Evolutionary conservation across 2,888 invertebrate species (phyloP).

Genomic region (Sphecodes monilicornis): DNA sequence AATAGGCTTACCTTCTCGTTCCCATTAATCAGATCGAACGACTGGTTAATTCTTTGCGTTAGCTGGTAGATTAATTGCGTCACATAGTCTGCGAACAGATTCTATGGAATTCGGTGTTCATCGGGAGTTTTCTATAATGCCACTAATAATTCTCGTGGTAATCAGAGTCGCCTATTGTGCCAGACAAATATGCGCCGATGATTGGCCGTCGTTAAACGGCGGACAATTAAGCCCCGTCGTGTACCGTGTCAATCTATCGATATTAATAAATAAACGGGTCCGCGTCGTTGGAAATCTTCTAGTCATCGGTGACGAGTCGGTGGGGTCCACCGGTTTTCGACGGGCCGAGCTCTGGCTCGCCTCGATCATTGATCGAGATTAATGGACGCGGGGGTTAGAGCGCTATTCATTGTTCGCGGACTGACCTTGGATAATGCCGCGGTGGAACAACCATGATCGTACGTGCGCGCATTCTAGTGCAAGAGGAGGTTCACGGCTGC

Average conservation of each 20-base stretch:
- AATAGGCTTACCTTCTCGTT: too few relatives aligned
- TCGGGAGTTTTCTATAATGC: background rate
- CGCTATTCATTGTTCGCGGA: slow-evolving; percentile 47
- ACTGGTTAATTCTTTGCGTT: too few relatives aligned
- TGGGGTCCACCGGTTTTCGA: background rate
- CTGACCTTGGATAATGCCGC: slow-evolving; percentile 43
- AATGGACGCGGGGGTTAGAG: slow-evolving; percentile 24
- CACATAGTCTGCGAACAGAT: too few relatives aligned
- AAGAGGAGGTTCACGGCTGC: slow-evolving; percentile 51
- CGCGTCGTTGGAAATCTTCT: slow-evolving; percentile 25
- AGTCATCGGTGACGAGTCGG: slow-evolving; percentile 33
- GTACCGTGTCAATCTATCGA: slow-evolving; percentile 14
- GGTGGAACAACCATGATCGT: slow-evolving; percentile 28
- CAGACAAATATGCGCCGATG: background rate
- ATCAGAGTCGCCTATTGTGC: background rate
- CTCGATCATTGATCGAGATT: slow-evolving; percentile 37
- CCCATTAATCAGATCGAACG: too few relatives aligned
- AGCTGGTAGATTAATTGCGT: too few relatives aligned
- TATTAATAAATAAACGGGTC: slow-evolving; percentile 13
- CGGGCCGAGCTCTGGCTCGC: background rate
- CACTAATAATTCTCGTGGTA: too few relatives aligned
- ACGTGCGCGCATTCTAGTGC: slow-evolving; percentile 15
- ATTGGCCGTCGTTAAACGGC: slow-evolving; percentile 21
- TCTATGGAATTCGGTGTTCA: too few relatives aligned
- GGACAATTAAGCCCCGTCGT: slow-evolving; percentile 32